Evolutionary conservation across 2,888 invertebrate species (phyloP), one percentile per base, ranked within the genome.

Genomic region (Caradrina clavipalpis): DNA sequence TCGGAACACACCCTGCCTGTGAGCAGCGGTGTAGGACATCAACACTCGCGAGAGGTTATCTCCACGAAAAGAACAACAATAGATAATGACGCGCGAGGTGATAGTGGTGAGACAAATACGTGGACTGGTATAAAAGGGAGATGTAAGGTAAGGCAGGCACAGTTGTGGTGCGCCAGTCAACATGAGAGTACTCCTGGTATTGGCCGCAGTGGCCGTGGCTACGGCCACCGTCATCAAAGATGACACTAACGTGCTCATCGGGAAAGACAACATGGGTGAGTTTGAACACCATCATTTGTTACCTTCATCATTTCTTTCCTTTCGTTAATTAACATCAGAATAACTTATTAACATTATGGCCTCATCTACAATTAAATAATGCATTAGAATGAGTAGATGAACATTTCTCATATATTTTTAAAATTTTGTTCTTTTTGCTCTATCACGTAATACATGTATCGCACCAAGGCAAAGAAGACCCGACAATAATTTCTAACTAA

Each of bases 231-330:
- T 90, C 71, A 86, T 95, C 86, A 91, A 90, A 61, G 92, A 93
- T 80, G 93, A 91, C 73, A 66, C 76, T 51, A 83, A 83, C 62
- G 77, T 87, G 53, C 15, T 88, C 71, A 90, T 95, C 69, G 94
- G 93, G 64, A 95, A 92, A 82, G 94, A 94, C 15, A 83, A 63
- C 35, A 75, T 95, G 82, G 91, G 95, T 96, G 75, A 93, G 91
- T 82, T 47, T 26, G 13, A 57, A 31, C 11, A 19, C 11, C 45
- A 13, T 1, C 1, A 21, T 49, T 55, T n/a, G 39, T 51, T 3
- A 19, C 19, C 8, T 10, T 17, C 35, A 21, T 17, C 50, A 10
- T 15, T 49, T 39, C 3, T 55, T 7, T 54, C 13, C 35, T 13
- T 15, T 54, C 10, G n/a, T 1, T 55, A 13, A 39, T 35, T 19